phyloP scores from a whole-genome alignment of 2,888 invertebrate species.

The Orchesellides sinensis region DNA sequence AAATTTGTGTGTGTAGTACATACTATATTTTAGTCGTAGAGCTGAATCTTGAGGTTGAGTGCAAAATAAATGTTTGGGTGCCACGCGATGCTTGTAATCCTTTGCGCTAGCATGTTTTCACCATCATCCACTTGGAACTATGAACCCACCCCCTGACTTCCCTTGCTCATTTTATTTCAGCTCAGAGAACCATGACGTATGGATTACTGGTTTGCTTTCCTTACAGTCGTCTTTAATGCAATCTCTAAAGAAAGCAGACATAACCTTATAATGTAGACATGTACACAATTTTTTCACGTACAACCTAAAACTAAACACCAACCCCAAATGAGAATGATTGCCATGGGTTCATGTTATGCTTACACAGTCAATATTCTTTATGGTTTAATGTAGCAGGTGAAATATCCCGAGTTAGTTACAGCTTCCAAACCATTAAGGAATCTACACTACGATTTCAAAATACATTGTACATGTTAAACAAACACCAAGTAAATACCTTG shows the following conservation, averaged over 20 bases:
- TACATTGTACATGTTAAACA: too few relatives aligned
- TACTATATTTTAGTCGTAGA: too few relatives aligned
- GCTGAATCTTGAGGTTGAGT: conserved; percentile 38
- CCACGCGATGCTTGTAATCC: conserved; percentile 64
- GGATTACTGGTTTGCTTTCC: neutral
- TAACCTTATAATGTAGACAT: neutral
- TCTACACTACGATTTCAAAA: too few relatives aligned
- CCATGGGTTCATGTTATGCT: too few relatives aligned
- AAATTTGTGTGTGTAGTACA: conserved; percentile 57
- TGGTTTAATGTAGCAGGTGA: too few relatives aligned
- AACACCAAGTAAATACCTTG: too few relatives aligned
- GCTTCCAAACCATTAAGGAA: too few relatives aligned
- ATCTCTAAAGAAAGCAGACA: neutral
- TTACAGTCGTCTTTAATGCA: neutral
- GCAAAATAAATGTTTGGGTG: conserved; percentile 65
- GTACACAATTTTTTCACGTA: too few relatives aligned
- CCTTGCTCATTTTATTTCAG: conserved; percentile 29
- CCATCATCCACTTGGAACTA: conserved; percentile 67
- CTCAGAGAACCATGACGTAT: conserved; percentile 59
- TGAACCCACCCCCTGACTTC: conserved; percentile 61
- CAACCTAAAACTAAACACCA: too few relatives aligned
- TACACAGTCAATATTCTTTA: too few relatives aligned
- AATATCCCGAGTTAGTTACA: too few relatives aligned
- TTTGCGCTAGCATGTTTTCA: conserved; percentile 48
- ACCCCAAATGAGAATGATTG: too few relatives aligned